These are phyloP conservation scores for Argopecten irradians DNA, from an alignment of 1,140 invertebrate species.

Conservation along the genomic window DNA sequence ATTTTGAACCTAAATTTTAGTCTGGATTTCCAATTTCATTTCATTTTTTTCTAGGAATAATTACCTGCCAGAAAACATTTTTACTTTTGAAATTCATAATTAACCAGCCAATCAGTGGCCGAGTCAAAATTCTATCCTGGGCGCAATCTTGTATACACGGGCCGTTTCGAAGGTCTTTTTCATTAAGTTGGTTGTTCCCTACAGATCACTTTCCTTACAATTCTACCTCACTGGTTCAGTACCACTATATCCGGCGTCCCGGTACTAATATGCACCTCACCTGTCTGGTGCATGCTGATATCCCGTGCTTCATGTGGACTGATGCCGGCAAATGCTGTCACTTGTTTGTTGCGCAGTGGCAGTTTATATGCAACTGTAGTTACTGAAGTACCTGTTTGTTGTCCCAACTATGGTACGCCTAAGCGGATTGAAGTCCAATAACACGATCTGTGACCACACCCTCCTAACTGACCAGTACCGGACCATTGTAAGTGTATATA, in stretches of 20 bases:
- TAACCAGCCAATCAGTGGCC: too few relatives aligned
- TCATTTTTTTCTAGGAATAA: too few relatives aligned
- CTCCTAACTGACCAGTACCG: background rate
- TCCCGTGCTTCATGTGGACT: background rate
- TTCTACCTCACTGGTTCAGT: background rate
- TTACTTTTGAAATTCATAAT: too few relatives aligned
- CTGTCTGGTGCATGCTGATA: background rate
- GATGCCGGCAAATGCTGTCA: background rate
- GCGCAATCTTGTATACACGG: too few relatives aligned
- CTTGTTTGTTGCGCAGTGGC: background rate
- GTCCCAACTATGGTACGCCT: background rate
- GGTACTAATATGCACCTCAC: background rate
- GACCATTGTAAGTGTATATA: background rate
- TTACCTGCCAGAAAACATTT: too few relatives aligned
- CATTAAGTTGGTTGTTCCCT: too few relatives aligned
- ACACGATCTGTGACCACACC: background rate
- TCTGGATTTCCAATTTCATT: too few relatives aligned
- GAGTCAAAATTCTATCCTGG: too few relatives aligned
- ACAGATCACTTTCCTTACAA: background rate
- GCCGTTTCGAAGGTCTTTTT: too few relatives aligned
- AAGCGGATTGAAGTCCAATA: background rate
- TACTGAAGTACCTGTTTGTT: background rate
- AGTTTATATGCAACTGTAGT: background rate
- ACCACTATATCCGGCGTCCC: background rate
- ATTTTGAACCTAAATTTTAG: too few relatives aligned